Base-by-base conservation (phyloP, 2,888 invertebrate genomes). In the Himalopsyche tibetana region DNA sequence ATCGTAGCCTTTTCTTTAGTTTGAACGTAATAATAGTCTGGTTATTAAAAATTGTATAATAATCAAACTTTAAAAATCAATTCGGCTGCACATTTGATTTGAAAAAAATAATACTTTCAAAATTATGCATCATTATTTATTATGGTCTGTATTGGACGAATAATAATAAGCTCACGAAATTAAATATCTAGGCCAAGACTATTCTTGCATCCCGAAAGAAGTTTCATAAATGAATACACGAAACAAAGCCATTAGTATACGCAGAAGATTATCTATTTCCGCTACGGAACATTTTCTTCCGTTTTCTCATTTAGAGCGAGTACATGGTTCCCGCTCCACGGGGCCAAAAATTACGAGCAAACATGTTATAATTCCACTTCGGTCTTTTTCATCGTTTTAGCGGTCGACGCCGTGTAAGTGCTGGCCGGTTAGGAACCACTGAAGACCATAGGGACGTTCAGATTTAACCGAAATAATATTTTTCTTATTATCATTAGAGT, bases 381-480 rank as follows among this genome's bases (percentile, higher is more conserved):
- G 63, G 63, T 63, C 63, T 63, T 63, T 63, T 63, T 63, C 63
- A 63, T 63, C 63, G 63, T 63, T 63, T 63, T 63, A 28, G 63
- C 63, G 63, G 63, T 63, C 63, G 19, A 63, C 63, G 63, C 63
- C 28, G 63, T 28, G 19, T 63, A 63, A 63, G 63, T 63, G 63
- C 63, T 28, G 63, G 63, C 19, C 63, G 63, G 63, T 63, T 63
- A 19, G 63, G 63, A 28, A 63, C 63, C 63, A 63, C 28, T 19
- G 19, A 63, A 63, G 63, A 63, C 63, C 6, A 63, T n/a, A 28
- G 63, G 63, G 28, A 63, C 4, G 63, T 63, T 63, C 63, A 63
- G 63, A 63, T 19, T 28, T 19, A 19, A 15, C 15, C 15, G 3
- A 4, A 51, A 15, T 5, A 51, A 51, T 15, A 15, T 15, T 15